Evolutionary conservation across 2,113 vertebrate species (phyloP), one percentile per base, ranked within the genome.

Genomic region (Osmerus eperlanus): DNA sequence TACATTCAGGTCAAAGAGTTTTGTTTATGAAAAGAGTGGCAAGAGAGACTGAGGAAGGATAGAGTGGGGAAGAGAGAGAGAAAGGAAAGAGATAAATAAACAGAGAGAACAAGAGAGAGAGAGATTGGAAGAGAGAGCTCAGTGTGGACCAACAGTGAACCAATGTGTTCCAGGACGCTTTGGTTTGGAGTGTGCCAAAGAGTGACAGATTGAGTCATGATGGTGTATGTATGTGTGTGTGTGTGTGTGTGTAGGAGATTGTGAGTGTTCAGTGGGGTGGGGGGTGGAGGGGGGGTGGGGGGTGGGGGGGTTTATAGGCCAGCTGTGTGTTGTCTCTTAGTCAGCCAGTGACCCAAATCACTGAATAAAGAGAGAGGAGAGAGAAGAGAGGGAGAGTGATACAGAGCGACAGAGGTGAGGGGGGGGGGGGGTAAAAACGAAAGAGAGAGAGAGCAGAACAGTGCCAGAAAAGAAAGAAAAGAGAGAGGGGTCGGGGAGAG

Each of bases 281-380:
- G 36, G 19, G 55, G 52, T 28, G 71, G 73, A 75, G 71, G 68
- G 74, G 75, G 71, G 61, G 70, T 73, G 7, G 2, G 23, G 32
- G 55, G 28, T 36, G 65, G 65, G 53, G 55, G 59, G 73, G 81
- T 88, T 91, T 88, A 84, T 85, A 88, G 87, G 83, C 77, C 91
- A 90, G 86, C 85, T 87, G 83, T 88, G 88, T 86, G 82, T 84
- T 83, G 87, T 89, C 80, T 87, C 85, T 90, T 91, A 90, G 85
- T 90, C 87, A 88, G 84, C 68, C 85, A 70, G 82, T 91, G 91
- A 92, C 89, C 90, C 87, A 91, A 89, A 91, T 91, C 87, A 88
- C 76, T 72, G 88, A 91, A 89, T 80, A 80, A 78, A 83, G 70
- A 88, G 73, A 77, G 78, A 78, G 72, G 76, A 74, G 52, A 65